A percentile compares a stretch with the other conserved stretches of the same genome.
phyloP scores from a whole-genome alignment of 2,888 invertebrate genomes.

The Bhutanitis thaidina region DNA sequence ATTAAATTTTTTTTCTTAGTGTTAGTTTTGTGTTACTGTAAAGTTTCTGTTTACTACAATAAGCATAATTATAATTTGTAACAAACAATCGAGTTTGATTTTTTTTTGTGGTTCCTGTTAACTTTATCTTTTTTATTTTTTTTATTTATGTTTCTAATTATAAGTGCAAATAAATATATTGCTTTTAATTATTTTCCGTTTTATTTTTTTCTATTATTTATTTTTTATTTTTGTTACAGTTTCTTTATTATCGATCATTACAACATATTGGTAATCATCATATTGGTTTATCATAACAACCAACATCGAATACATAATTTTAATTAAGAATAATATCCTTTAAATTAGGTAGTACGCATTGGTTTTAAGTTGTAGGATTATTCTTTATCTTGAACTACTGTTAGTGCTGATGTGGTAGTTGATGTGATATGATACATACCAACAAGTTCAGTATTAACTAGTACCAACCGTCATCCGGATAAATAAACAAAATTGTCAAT shows the following conservation, averaged over 20 bases:
- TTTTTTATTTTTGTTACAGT: neutral
- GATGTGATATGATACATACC: too few species aligned
- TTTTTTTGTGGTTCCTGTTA: constrained; percentile 72
- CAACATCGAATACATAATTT: too few species aligned
- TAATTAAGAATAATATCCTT: too few species aligned
- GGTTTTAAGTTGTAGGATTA: too few species aligned
- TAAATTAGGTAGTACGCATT: too few species aligned
- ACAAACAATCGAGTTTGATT: constrained; percentile 41
- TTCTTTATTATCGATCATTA: neutral
- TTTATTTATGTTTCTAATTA: constrained; percentile 65
- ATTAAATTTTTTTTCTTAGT: constrained; percentile 24
- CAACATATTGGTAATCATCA: neutral
- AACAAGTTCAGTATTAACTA: too few species aligned
- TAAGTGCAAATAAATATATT: constrained; percentile 76
- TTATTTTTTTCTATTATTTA: constrained; percentile 29
- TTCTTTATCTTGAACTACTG: too few species aligned
- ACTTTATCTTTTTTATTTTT: constrained; percentile 73
- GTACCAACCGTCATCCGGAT: too few species aligned
- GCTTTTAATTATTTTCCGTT: constrained; percentile 60
- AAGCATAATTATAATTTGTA: constrained; percentile 43
- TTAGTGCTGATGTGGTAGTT: too few species aligned
- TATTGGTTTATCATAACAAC: too few species aligned
- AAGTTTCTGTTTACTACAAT: constrained; percentile 39
- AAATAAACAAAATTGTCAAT: too few species aligned
- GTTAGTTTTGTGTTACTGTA: constrained; percentile 33